Evolutionary conservation across 1,140 invertebrate species (phyloP).

Genomic region (Cydia splendana): DNA sequence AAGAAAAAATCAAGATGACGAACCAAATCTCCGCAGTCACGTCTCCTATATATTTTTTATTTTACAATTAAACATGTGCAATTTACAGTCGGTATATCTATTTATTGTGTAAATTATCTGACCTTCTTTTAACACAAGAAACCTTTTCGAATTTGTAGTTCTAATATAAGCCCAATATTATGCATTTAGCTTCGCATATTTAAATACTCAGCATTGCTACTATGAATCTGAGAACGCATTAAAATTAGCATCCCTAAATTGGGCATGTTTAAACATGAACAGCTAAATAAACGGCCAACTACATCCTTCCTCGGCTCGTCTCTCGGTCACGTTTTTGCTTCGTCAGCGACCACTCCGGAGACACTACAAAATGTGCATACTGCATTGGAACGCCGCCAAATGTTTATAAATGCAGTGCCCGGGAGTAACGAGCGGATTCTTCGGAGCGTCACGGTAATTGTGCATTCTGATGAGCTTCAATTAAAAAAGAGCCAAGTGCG

Average conservation of each 20-base stretch:
- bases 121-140: too few species aligned
- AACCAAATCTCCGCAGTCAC: too few species aligned
- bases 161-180: not conserved
- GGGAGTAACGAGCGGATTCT: constrained; percentile 28
- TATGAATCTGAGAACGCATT: not conserved
- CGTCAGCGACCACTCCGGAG: constrained; percentile 31
- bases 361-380: constrained; percentile 23
- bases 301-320: constrained; percentile 15
- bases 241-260: constrained; percentile 26
- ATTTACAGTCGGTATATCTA: too few species aligned
- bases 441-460: constrained; percentile 25
- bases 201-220: not conserved
- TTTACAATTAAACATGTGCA: too few species aligned
- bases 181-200: not conserved
- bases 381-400: constrained; percentile 16
- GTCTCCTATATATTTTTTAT: too few species aligned
- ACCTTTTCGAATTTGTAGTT: too few species aligned
- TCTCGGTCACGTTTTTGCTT: constrained; percentile 29
- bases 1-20: too few species aligned
- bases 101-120: too few species aligned
- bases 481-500: not conserved
- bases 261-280: constrained; percentile 28
- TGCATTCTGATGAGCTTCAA: constrained; percentile 28
- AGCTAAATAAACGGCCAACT: constrained; percentile 21
- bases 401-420: constrained; percentile 30